A percentile compares a stretch with the other conserved stretches of the same genome.
Evolutionary conservation across 2,797 vertebrate genomes (phyloP).

Genomic region (Argyrosomus regius): DNA sequence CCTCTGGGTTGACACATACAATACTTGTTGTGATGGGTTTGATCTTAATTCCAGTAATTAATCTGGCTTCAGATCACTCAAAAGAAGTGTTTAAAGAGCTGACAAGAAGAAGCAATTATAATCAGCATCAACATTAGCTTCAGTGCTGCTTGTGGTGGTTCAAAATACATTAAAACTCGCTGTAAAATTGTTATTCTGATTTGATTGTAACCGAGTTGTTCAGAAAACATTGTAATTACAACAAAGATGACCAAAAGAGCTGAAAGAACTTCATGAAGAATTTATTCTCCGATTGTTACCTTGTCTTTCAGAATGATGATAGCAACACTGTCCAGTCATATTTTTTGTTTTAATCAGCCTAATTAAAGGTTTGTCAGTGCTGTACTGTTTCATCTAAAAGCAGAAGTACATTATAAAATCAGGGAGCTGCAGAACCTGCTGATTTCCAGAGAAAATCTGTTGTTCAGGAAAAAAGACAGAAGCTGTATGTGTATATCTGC

Average conservation of each 20-base stretch:
- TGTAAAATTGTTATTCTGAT: constrained; percentile 12
- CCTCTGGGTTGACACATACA: constrained; percentile 61
- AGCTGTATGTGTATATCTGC: constrained; percentile 1
- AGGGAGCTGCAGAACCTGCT: neutral
- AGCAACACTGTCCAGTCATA: neutral
- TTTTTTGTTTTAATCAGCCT: no score
- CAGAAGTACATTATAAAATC: neutral
- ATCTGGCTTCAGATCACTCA: constrained; percentile 68
- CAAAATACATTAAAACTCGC: neutral
- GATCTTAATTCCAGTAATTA: constrained; percentile 85
- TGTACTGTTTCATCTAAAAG: constrained; percentile 6
- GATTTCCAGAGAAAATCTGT: neutral
- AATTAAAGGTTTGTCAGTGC: neutral
- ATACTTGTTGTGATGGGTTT: constrained; percentile 75
- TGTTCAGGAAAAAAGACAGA: neutral
- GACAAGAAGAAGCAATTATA: constrained; percentile 42
- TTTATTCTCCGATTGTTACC: constrained; percentile 28
- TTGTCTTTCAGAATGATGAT: neutral
- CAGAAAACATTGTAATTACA: constrained; percentile 23
- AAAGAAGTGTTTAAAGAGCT: constrained; percentile 31
- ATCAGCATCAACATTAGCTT: constrained; percentile 11
- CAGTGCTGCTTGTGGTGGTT: constrained; percentile 4
- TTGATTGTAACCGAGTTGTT: constrained; percentile 7
- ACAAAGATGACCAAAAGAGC: constrained; percentile 20
- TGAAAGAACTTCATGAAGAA: constrained; percentile 51